Base-by-base conservation (phyloP, 2,888 invertebrate species). In the Poecilus cupreus region DNA sequence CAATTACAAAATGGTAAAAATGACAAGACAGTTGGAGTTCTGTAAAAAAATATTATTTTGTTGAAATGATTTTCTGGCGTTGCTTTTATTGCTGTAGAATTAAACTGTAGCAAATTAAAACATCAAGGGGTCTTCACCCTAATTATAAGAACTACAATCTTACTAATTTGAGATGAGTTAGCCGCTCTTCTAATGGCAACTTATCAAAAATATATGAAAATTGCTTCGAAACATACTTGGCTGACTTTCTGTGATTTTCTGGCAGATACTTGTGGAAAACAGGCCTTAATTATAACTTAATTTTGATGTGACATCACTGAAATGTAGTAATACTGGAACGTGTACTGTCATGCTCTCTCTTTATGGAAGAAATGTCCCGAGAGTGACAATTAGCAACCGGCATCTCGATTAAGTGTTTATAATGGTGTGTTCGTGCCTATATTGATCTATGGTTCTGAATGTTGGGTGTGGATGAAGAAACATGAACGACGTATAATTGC, bases 101-200 rank as follows among this genome's bases (percentile, higher is more conserved):
- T 32, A 64, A 72, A 80, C 32, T 37, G 79, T 79, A 43, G 80
- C 72, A 51, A 79, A 79, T 26, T 4, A 70, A 51, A 79, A 79
- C 79, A 80, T 72, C 80, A 80, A 80, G 80, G 80, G 72, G 72
- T 79, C 64, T 79, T 49, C 46, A 22, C 79, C 79, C 68, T 68
- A 68, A 49, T 49, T 18, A 51, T 51, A 51, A 46, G n/a, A 37
- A 79, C 79, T 79, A 79, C 79, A 60, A 78, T 57, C 49, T 32
- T 51, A 68, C 68, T 79, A 51, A 24, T 16, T 72, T 1, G 64
- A 68, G 18, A 68, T 68, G 37, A 68, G 37, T 60, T 16, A 24
- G 20, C 24, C 10, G 8, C 32, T 6, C 32, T 32, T 5, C n/a
- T 6, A 60, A 60, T 68, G 37, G 64, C 37, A 68, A 68, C 64